phyloP scores from a whole-genome alignment of 2,113 vertebrate genomes.

The Cairina moschata region DNA sequence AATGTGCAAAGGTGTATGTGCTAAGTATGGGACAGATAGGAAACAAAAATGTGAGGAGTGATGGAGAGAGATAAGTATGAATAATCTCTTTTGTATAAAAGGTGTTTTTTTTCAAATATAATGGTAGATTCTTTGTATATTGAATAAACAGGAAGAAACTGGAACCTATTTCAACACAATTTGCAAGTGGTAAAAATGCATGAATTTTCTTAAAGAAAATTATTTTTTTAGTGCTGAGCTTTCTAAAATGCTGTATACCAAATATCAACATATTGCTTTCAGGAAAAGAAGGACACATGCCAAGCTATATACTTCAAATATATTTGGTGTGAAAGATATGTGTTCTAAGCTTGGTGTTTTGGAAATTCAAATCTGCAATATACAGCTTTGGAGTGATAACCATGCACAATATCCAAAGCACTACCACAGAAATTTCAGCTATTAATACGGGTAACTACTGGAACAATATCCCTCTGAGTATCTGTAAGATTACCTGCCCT shows the following conservation, averaged over 20 bases:
- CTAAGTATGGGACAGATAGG: fast-evolving
- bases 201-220: background rate
- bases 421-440: background rate
- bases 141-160: background rate
- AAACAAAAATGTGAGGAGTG: background rate
- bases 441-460: background rate
- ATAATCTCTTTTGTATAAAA: background rate
- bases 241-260: background rate
- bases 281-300: background rate
- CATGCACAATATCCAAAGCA: background rate
- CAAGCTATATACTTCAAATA: background rate
- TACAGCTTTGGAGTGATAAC: background rate
- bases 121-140: background rate
- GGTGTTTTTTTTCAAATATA: background rate
- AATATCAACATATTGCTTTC: background rate
- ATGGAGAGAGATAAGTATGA: background rate
- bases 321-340: background rate
- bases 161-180: background rate
- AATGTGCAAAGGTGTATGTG: background rate
- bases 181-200: background rate
- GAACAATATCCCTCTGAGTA: background rate
- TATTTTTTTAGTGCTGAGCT: background rate
- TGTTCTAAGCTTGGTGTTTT: background rate
- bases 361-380: background rate
- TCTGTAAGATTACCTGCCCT: background rate